A percentile compares a stretch with the other conserved stretches of the same genome.
Evolutionary conservation across 1,140 invertebrate genomes (phyloP).

Genomic region (Ceratitis capitata): DNA sequence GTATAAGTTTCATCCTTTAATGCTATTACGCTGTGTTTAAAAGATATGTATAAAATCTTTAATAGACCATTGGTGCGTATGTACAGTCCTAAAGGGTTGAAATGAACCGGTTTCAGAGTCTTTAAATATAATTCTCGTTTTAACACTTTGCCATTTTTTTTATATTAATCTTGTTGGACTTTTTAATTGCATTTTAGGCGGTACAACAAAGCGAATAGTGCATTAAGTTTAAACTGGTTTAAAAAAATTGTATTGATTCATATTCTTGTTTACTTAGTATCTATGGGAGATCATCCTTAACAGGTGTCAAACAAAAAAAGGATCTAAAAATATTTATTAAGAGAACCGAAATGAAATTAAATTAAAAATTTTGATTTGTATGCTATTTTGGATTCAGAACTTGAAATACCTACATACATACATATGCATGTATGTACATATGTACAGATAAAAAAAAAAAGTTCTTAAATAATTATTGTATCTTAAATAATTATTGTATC

Average conservation of each 20-base stretch:
- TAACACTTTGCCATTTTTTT: neutral
- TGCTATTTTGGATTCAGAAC: too few species aligned
- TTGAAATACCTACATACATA: too few species aligned
- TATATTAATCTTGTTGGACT: neutral
- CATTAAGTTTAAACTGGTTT: neutral
- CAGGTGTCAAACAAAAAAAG: too few species aligned
- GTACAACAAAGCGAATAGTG: neutral
- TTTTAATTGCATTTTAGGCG: neutral
- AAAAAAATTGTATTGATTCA: neutral
- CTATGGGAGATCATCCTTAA: too few species aligned
- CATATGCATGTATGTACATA: too few species aligned
- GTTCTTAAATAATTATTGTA: too few species aligned
- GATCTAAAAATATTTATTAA: too few species aligned
- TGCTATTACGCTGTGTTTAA: neutral
- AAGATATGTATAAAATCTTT: slow-evolving; percentile 10
- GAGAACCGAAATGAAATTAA: too few species aligned
- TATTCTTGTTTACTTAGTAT: too few species aligned
- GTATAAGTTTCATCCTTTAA: neutral
- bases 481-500: too few species aligned
- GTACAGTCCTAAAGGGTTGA: neutral
- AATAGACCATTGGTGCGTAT: neutral
- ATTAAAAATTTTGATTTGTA: too few species aligned
- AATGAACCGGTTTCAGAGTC: slow-evolving; percentile 16
- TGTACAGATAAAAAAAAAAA: too few species aligned
- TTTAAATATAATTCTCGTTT: neutral